Percentiles rank a stretch among this genome's conserved stretches.
These are phyloP conservation scores for Myocastor coypus DNA, from an alignment of 2,113 vertebrate genomes.

Conservation along the genomic window DNA sequence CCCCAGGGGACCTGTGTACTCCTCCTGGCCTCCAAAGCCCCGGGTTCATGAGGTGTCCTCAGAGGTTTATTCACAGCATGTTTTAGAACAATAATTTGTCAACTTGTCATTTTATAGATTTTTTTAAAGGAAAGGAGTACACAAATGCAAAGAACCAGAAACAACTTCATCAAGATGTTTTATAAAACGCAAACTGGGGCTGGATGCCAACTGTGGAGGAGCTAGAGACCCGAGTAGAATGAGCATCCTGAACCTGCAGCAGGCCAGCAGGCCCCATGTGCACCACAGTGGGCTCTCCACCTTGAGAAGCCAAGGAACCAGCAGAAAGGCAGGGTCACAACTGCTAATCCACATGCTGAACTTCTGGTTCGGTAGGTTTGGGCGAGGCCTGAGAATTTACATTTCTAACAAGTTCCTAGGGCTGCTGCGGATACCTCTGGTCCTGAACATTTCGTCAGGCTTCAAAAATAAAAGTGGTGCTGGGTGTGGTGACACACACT, in stretches of 20 bases:
- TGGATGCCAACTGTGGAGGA: neutral
- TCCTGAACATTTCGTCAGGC: neutral
- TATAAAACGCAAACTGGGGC: neutral
- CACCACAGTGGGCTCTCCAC: neutral
- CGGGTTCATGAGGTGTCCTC: neutral
- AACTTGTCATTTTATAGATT: conserved; percentile 12
- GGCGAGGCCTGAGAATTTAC: neutral
- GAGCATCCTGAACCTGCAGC: neutral
- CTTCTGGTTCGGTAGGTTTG: neutral
- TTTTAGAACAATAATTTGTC: neutral
- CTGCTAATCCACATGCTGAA: neutral
- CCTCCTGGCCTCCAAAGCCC: neutral
- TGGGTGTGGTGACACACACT: neutral
- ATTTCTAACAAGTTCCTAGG: conserved; percentile 7
- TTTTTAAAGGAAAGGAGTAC: neutral
- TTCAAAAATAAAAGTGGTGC: conserved; percentile 33
- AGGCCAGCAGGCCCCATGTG: neutral
- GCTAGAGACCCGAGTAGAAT: neutral
- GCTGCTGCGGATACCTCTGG: neutral
- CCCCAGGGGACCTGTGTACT: neutral
- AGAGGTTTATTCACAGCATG: neutral
- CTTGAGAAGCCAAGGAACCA: neutral
- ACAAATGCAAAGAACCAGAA: neutral
- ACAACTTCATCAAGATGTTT: neutral
- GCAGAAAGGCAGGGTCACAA: neutral